Percentiles rank a stretch among this genome's conserved stretches.
Evolutionary conservation across 2,797 vertebrate species (phyloP).

Genomic region (Chiroxiphia lanceolata): DNA sequence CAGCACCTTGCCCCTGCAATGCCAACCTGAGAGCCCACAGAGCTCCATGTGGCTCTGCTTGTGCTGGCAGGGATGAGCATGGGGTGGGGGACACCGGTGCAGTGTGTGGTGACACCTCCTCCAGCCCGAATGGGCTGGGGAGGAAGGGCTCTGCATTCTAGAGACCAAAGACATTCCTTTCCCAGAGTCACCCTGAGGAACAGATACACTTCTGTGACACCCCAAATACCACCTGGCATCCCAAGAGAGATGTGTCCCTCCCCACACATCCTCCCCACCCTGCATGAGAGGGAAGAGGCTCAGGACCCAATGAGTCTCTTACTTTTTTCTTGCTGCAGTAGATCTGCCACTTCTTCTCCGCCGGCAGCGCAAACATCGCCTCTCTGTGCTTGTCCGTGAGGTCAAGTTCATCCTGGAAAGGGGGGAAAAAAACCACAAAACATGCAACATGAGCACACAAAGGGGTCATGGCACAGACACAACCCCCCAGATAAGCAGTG

Average conservation of each 20-base stretch:
- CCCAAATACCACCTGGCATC: not conserved
- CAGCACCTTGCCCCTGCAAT: accelerated
- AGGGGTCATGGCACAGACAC: not conserved
- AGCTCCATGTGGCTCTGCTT: not conserved
- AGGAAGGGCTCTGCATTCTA: not conserved
- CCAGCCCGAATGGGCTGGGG: not conserved
- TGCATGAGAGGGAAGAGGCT: not conserved
- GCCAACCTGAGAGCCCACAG: not conserved
- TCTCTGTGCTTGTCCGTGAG: constrained; percentile 90
- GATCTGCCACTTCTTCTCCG: constrained; percentile 96
- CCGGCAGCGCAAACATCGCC: constrained; percentile 92
- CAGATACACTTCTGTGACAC: not conserved
- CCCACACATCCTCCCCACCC: not conserved
- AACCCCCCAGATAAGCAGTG: not conserved
- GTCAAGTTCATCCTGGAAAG: constrained; percentile 90
- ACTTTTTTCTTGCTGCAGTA: constrained; percentile 96
- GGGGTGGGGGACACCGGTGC: accelerated
- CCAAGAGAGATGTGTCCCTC: not conserved
- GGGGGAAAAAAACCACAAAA: not conserved
- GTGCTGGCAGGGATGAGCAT: not conserved
- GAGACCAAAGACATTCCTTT: not conserved
- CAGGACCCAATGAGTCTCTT: not conserved
- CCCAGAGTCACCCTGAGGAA: not conserved
- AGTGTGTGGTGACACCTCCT: not conserved
- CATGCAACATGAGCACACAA: not conserved